These are phyloP conservation scores for Nomada fabriciana DNA, from an alignment of 2,888 invertebrate species.

Conservation along the genomic window DNA sequence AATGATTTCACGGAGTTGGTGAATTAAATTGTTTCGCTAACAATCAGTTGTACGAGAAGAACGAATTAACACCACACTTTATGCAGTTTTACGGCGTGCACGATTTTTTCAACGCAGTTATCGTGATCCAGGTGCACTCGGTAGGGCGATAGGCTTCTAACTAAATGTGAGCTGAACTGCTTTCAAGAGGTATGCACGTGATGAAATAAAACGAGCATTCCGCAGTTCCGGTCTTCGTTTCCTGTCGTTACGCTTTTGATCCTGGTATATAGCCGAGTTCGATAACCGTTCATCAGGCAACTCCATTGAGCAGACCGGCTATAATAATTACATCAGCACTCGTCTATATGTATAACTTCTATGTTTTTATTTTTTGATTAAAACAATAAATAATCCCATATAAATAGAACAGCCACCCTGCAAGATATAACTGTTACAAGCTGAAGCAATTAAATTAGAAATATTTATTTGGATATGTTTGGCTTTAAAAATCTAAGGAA, in stretches of 20 bases:
- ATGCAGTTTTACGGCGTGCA: not conserved
- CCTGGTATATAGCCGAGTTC: constrained; percentile 54
- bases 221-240: constrained; percentile 77
- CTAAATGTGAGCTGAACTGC: constrained; percentile 73
- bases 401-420: not conserved
- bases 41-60: not conserved
- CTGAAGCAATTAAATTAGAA: not conserved
- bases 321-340: constrained; percentile 34
- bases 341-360: not conserved
- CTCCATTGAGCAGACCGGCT: constrained; percentile 42
- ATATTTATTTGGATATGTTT: not conserved
- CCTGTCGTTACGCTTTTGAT: constrained; percentile 70
- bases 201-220: constrained; percentile 68
- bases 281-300: constrained; percentile 58
- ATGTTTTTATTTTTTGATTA: not conserved
- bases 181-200: constrained; percentile 66
- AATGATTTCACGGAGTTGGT: too few relatives aligned
- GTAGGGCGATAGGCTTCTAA: constrained; percentile 30
- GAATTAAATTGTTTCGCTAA: not conserved
- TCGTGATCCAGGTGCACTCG: constrained; percentile 9
- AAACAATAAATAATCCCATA: not conserved
- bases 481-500: constrained; percentile 64
- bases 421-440: not conserved
- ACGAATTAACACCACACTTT: not conserved
- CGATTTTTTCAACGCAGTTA: not conserved